Evolutionary conservation across 2,797 vertebrate species (phyloP).

Genomic region (Hippopotamyrus pictus): DNA sequence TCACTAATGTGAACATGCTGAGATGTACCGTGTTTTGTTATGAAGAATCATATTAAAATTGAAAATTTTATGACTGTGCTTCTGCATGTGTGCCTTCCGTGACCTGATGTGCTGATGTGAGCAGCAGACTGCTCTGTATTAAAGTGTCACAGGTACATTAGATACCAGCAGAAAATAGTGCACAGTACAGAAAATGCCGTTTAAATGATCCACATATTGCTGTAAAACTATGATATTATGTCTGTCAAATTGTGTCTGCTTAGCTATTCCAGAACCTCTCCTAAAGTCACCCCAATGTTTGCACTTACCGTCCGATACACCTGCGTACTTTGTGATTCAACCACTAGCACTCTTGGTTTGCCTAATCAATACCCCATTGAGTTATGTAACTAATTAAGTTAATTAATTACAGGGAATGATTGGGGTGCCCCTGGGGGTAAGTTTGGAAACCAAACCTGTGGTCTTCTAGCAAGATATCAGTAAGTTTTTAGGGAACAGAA

Average conservation of each 20-base stretch:
- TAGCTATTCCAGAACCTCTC: background rate
- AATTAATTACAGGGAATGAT: background rate
- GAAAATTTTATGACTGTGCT: background rate
- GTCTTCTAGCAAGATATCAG: background rate
- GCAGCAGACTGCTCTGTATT: background rate
- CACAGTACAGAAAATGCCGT: background rate
- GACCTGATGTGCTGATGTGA: background rate
- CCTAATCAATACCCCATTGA: background rate
- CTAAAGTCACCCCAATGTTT: background rate
- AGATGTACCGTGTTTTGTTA: background rate
- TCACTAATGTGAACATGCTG: background rate
- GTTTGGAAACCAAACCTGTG: background rate
- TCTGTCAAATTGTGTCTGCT: background rate
- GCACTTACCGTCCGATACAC: background rate
- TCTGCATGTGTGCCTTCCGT: background rate
- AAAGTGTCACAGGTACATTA: background rate
- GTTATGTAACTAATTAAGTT: background rate
- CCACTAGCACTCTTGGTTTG: background rate
- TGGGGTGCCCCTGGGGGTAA: background rate
- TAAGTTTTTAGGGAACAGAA: background rate
- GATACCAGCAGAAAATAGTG: background rate
- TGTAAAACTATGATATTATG: background rate
- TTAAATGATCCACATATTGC: background rate
- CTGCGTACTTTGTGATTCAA: background rate
- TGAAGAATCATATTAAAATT: background rate